These are phyloP conservation scores for Pygocentrus nattereri DNA, from an alignment of 2,797 vertebrate genomes.

Conservation along the genomic window DNA sequence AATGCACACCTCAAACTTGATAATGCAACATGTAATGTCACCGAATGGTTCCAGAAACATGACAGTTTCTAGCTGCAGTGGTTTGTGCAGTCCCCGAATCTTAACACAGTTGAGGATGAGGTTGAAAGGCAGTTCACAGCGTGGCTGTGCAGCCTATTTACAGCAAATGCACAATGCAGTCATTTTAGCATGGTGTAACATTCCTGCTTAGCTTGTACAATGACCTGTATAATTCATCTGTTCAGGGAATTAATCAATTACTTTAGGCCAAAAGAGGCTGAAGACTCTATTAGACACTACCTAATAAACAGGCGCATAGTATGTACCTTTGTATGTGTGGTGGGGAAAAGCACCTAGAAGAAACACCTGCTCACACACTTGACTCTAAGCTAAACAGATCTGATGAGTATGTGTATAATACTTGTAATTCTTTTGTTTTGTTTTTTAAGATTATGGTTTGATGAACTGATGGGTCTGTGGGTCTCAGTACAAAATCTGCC, in stretches of 20 bases:
- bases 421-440: not conserved
- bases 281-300: not conserved
- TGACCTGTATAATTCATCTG: not conserved
- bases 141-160: not conserved
- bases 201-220: not conserved
- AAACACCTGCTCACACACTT: not conserved
- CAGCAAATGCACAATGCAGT: not conserved
- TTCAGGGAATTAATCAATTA: not conserved
- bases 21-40: not conserved
- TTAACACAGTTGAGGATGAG: not conserved
- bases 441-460: slow-evolving; percentile 92
- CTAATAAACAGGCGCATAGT: not conserved
- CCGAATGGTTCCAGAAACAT: not conserved
- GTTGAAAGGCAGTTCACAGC: not conserved
- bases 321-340: not conserved
- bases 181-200: not conserved
- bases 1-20: not conserved
- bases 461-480: slow-evolving; percentile 95
- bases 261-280: not conserved
- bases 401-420: not conserved
- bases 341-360: not conserved
- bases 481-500: slow-evolving; percentile 96
- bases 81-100: not conserved
- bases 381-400: not conserved
- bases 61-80: not conserved